Conservation (phyloP, 2,113 vertebrate species). For the Esox niger region DNA sequence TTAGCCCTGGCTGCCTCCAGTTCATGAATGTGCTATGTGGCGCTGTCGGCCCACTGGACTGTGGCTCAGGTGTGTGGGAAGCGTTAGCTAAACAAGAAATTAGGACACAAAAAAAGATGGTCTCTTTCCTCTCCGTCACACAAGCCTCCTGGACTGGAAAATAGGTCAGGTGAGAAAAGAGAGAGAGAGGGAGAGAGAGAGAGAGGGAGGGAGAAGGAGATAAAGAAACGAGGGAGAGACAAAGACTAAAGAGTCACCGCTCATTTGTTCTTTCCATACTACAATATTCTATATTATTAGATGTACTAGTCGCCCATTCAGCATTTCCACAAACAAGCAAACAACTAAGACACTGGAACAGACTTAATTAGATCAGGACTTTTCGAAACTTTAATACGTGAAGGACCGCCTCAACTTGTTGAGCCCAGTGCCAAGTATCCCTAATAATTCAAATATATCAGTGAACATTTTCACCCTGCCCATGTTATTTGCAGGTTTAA, state of each 20-base stretch:
- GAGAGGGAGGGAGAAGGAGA: constrained; percentile 21
- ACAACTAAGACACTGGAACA: too few species aligned
- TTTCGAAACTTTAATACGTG: too few species aligned
- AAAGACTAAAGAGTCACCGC: constrained; percentile 19
- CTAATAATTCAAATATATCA: too few species aligned
- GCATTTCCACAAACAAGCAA: too few species aligned
- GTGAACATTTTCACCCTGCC: too few species aligned
- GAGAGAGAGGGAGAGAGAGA: neutral
- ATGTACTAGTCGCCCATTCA: too few species aligned
- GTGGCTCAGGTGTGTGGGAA: constrained; percentile 73
- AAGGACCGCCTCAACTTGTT: too few species aligned
- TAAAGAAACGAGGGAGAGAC: neutral
- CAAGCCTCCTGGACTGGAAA: neutral
- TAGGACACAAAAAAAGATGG: constrained; percentile 19
- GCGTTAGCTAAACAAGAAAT: constrained; percentile 49
- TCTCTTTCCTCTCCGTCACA: constrained; percentile 4
- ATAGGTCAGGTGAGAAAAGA: neutral
- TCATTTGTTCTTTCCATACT: too few species aligned
- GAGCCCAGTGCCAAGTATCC: too few species aligned
- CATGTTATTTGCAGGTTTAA: too few species aligned
- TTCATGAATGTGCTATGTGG: constrained; percentile 10
- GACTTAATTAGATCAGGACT: too few species aligned
- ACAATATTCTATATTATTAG: too few species aligned
- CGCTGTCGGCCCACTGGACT: constrained; percentile 51
- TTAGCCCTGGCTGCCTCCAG: neutral